Percentiles rank a stretch among this genome's conserved stretches.
phyloP scores from a whole-genome alignment of 2,888 invertebrate species.

The Spialia ferax region DNA sequence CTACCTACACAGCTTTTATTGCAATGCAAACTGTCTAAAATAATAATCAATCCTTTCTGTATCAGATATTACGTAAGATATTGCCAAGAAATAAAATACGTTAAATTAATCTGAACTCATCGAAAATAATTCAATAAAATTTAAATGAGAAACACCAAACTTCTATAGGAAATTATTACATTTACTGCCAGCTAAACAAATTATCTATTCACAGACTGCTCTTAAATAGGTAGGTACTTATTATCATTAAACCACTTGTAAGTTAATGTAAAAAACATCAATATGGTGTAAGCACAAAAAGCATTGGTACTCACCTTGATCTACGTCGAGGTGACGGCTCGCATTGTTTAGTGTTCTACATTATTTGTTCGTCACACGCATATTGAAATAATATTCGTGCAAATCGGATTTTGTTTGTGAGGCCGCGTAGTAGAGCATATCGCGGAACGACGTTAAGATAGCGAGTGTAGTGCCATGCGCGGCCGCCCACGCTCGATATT shows the following conservation, averaged over 20 bases:
- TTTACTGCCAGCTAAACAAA: not conserved
- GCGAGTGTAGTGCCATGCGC: constrained; percentile 58
- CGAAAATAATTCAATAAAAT: not conserved
- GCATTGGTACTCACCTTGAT: constrained; percentile 59
- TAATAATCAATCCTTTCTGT: too few species aligned
- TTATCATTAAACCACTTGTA: not conserved
- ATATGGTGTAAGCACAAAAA: constrained; percentile 31
- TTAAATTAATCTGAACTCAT: not conserved
- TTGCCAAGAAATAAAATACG: not conserved
- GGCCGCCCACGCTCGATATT: constrained; percentile 82
- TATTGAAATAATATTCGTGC: constrained; percentile 53
- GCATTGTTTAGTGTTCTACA: constrained; percentile 57
- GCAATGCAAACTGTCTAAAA: too few species aligned
- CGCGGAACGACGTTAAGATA: constrained; percentile 59
- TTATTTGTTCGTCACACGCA: constrained; percentile 57
- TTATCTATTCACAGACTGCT: not conserved
- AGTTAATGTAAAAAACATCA: constrained; percentile 15
- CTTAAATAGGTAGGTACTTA: not conserved
- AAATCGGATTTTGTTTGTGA: constrained; percentile 54
- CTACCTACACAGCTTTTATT: too few species aligned
- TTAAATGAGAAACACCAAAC: not conserved
- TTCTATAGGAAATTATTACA: too few species aligned
- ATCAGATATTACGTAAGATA: not conserved
- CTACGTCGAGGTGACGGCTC: constrained; percentile 52
- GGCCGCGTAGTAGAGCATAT: constrained; percentile 65